These are phyloP conservation scores for Agriopis aurantiaria DNA, from an alignment of 2,888 invertebrate genomes.

Conservation along the genomic window DNA sequence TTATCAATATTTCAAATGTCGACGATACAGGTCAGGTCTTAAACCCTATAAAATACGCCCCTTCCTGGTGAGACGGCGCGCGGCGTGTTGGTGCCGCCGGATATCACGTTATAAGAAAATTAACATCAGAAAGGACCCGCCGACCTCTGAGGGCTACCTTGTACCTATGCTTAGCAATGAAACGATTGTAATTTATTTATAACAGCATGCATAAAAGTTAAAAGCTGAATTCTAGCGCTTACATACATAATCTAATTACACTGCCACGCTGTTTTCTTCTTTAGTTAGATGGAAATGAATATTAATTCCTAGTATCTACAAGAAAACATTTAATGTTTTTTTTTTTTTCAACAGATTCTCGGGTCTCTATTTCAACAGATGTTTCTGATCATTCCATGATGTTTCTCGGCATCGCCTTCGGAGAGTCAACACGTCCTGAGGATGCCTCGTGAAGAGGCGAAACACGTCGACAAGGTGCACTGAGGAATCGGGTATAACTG, in stretches of 20 bases:
- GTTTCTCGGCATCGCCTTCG: too few species aligned
- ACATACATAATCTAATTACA: slow-evolving; percentile 1
- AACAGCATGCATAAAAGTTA: slow-evolving; percentile 44
- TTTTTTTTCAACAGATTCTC: too few species aligned
- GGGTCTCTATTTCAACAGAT: too few species aligned
- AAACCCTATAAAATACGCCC: background rate
- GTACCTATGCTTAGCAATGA: slow-evolving; percentile 39
- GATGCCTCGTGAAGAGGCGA: too few species aligned
- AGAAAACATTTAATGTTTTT: too few species aligned
- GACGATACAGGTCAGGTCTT: background rate
- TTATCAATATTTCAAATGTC: too few species aligned
- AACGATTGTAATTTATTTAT: slow-evolving; percentile 17
- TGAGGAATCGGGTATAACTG: too few species aligned
- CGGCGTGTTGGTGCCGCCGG: background rate
- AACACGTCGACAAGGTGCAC: too few species aligned
- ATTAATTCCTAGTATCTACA: background rate
- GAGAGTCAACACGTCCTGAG: too few species aligned
- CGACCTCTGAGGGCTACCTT: slow-evolving; percentile 31
- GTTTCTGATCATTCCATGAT: too few species aligned
- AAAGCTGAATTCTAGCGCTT: slow-evolving; percentile 8
- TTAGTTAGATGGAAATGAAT: background rate
- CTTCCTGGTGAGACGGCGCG: slow-evolving; percentile 2
- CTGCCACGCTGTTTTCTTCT: background rate
- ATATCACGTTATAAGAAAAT: slow-evolving; percentile 53
- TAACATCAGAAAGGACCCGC: slow-evolving; percentile 63